phyloP scores from a whole-genome alignment of 2,113 vertebrate genomes.

The Ceuthmochares aereus region DNA sequence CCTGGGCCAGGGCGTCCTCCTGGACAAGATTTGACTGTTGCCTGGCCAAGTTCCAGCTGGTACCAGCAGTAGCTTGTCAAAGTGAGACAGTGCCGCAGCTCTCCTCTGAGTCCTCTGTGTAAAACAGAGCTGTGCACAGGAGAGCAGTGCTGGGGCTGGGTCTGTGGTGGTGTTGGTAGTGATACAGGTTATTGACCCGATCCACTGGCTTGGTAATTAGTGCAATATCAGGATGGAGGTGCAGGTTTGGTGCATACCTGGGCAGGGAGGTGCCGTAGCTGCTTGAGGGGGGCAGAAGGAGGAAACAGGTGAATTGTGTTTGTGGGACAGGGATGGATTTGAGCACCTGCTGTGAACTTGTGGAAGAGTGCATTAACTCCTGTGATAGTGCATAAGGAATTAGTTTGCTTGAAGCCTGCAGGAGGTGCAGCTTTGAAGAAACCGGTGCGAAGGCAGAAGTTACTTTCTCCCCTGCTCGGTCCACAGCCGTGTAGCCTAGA shows the following conservation, averaged over 20 bases:
- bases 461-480: neutral
- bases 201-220: neutral
- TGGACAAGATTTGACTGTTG: neutral
- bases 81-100: neutral
- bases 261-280: neutral
- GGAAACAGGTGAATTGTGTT: neutral
- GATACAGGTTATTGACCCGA: neutral
- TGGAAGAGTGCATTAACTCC: neutral
- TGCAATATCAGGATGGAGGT: neutral
- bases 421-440: neutral
- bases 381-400: neutral
- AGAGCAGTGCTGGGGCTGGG: accelerated
- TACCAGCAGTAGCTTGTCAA: neutral
- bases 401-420: neutral
- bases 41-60: neutral
- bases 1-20: neutral
- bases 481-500: neutral
- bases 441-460: neutral
- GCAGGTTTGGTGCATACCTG: neutral
- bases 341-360: neutral
- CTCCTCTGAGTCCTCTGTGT: neutral
- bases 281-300: neutral
- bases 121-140: neutral
- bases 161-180: neutral
- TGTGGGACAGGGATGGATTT: neutral